Evolutionary conservation across 2,113 vertebrate genomes (phyloP), one percentile per base, ranked within the genome.

Genomic region (Thalassarche chlororhynchos): DNA sequence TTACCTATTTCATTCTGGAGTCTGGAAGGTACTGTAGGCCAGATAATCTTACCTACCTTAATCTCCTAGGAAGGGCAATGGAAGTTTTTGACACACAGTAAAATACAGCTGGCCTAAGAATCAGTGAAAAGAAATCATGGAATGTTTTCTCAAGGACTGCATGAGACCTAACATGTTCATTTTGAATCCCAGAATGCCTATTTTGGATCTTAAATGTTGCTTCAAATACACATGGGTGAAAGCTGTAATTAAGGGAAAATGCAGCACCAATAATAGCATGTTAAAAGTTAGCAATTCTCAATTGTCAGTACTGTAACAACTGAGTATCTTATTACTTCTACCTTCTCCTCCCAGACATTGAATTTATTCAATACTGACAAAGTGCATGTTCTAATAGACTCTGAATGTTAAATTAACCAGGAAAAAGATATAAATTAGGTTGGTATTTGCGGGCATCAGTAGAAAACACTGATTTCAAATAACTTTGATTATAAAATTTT

Each of bases 401-500:
- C 97, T 42, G 81, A 95, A 96, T 93, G 94, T 78, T 95, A 96
- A 95, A 96, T 78, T 93, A 94, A 70, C 55, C 74, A 86, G 92
- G 75, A 94, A 97, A 97, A 91, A 74, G 1, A 94, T 78, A 87
- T 21, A 91, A 97, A 97, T 95, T 83, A 87, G n/a, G 74, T 87
- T 87, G 68, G 31, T 91, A 72, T 95, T 97, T 44, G 80, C 90
- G 96, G 96, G 80, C 90, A 95, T 96, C 95, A 89, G 62, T 91
- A 92, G 95, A 97, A 98, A 97, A 98, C 94, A 98, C 88, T 91
- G 14, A 96, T 97, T 98, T 97, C 95, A 97, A 94, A 97, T 96
- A 78, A 91, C 90, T 93, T 97, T 97, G 72, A 88, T 89, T 98
- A 97, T 84, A 98, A 97, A 98, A 97, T 94, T 98, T 98, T 98